phyloP scores from a whole-genome alignment of 2,797 vertebrate species.

The Malurus leucopterus region DNA sequence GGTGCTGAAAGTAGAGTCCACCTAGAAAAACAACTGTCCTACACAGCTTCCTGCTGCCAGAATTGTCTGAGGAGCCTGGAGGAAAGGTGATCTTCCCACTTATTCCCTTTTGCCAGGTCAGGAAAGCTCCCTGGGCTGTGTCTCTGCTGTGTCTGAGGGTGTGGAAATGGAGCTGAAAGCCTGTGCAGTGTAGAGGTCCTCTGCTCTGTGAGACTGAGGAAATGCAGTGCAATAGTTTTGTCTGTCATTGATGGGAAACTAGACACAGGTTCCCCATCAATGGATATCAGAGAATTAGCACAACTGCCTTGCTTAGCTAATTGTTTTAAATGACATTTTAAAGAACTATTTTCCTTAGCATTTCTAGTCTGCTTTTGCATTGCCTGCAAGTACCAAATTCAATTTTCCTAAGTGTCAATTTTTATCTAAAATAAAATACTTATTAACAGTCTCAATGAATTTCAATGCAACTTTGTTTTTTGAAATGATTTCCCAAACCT shows the following conservation, averaged over 20 bases:
- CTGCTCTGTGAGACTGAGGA: neutral
- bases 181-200: neutral
- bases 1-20: neutral
- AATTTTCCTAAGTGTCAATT: constrained; percentile 30
- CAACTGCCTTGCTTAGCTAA: neutral
- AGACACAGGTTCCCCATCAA: neutral
- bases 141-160: neutral
- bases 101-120: neutral
- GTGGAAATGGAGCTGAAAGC: neutral
- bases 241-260: neutral
- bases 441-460: constrained; percentile 10
- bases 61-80: neutral
- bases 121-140: neutral
- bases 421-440: constrained; percentile 32
- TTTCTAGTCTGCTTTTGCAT: neutral
- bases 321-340: neutral
- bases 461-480: constrained; percentile 6
- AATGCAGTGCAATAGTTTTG: accelerated
- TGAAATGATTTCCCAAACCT: constrained; percentile 1
- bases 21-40: neutral
- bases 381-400: constrained; percentile 8
- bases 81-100: neutral
- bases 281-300: neutral
- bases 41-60: neutral
- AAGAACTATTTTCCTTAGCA: neutral